Evolutionary conservation across 2,888 invertebrate genomes (phyloP), one percentile per base, ranked within the genome.

Genomic region (Macrosoma leucophasiata): DNA sequence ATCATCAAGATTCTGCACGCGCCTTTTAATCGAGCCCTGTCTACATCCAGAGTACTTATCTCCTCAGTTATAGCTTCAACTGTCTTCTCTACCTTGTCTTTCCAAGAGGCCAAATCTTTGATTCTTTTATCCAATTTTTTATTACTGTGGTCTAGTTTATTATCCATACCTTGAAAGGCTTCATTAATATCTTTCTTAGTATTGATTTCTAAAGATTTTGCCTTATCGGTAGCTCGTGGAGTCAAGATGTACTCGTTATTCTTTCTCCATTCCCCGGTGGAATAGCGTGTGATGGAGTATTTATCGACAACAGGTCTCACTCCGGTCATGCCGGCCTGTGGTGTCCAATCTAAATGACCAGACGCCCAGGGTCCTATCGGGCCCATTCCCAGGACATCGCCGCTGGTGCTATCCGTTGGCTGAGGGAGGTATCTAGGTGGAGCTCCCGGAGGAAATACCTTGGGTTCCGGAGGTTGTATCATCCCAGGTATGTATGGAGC

Each of bases 241-340:
- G 62, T 70, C 1, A 90, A 62, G 1, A 82, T 74, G 24, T 85
- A 81, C 33, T 76, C 62, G 48, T 90, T 90, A 40, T 86, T 81
- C 14, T 81, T 69, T 17, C 91, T 84, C 93, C 93, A 94, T 62
- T 92, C 90, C 3, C 88, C 89, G 2, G 90, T 88, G 37, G 90
- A 91, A 52, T 87, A 91, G 44, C 89, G 84, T 0, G 92, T 90
- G 25, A 93, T 89, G 1, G 92, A 91, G 60, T 93, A 93, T 50
- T 90, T 90, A 68, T 93, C 92, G 1, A 91, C 91, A 0, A 93
- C 89, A 0, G 93, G 93, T 37, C 92, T 75, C 0, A 91, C 88
- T 3, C 93, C 93, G 0, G 92, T 92, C 18, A 89, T 79, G 1
- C 91, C 92, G 0, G 88, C 88, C 53, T 88, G 76, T 0, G 92